Base-by-base conservation (phyloP, 2,113 vertebrate genomes). In the Macrotus californicus region DNA sequence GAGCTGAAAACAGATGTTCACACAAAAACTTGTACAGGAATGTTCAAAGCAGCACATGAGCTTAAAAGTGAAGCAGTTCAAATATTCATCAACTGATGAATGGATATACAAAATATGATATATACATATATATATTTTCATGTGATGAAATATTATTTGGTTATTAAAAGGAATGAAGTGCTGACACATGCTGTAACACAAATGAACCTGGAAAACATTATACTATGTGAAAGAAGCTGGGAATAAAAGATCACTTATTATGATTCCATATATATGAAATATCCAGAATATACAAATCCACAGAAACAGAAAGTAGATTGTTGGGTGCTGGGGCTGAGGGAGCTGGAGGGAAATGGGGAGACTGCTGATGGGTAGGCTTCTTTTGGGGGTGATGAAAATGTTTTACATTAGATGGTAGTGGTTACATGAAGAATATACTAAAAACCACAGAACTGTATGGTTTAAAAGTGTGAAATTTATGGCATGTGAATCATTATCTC, bases 141-240 rank as follows among this genome's bases (percentile, higher is more conserved):
- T 29, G 26, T 43, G 59, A 41, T 39, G 21, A 88, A 96, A 77
- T 94, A 67, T 14, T 93, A 89, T 54, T 85, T 8, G 77, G 31
- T 16, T n/a, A 69, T 92, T 82, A 89, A 94, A 91, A 88, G 22
- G 43, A 92, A 87, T 46, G 31, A 77, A 86, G 15, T 91, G 41
- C 36, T 69, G 59, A 70, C 6, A 82, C 6, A 19, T 56, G 56
- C n/a, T 39, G 48, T 22, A 81, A 39, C 48, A 88, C 4, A 4
- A 41, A 82, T 56, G 34, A 91, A 73, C 48, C 54, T 59, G 29
- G 82, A 93, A 90, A 90, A 80, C 24, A 88, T 73, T 46, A 80
- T n/a, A 29, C 14, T 41, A 86, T 34, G 13, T 46, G 34, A 66
- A 66, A 87, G 75, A 54, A 54, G 50, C 22, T 1, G 61, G 41